These are phyloP conservation scores for Okamejei kenojei DNA, from an alignment of 2,797 vertebrate species.

Conservation along the genomic window DNA sequence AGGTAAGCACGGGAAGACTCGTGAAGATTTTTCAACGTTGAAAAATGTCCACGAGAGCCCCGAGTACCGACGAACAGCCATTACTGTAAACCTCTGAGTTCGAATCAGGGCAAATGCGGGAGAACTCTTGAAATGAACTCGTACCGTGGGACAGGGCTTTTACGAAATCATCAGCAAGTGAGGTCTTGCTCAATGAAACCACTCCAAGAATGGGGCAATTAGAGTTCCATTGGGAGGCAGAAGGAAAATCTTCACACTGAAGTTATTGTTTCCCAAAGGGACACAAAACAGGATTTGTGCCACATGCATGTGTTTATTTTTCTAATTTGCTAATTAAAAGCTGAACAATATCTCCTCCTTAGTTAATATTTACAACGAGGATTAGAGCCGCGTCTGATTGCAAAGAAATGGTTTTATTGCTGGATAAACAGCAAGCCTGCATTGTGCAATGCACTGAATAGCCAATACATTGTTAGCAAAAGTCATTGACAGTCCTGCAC, in stretches of 20 bases:
- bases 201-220: neutral
- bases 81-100: no score
- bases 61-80: no score
- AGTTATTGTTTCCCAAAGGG: neutral
- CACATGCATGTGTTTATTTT: constrained; percentile 12
- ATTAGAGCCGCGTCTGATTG: neutral
- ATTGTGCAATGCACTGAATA: neutral
- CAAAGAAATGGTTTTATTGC: neutral
- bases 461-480: no score
- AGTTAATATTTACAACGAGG: neutral
- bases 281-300: neutral
- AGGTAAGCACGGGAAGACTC: no score
- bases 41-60: no score
- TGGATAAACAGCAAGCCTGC: neutral
- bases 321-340: neutral
- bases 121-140: no score
- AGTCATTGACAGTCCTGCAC: no score
- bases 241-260: no score
- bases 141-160: no score
- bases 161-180: neutral
- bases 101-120: no score
- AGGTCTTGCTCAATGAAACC: neutral
- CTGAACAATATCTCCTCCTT: neutral
- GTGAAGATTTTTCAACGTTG: no score
- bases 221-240: neutral